Base-by-base conservation (phyloP, 2,113 vertebrate genomes). In the Hippocampus comes region DNA sequence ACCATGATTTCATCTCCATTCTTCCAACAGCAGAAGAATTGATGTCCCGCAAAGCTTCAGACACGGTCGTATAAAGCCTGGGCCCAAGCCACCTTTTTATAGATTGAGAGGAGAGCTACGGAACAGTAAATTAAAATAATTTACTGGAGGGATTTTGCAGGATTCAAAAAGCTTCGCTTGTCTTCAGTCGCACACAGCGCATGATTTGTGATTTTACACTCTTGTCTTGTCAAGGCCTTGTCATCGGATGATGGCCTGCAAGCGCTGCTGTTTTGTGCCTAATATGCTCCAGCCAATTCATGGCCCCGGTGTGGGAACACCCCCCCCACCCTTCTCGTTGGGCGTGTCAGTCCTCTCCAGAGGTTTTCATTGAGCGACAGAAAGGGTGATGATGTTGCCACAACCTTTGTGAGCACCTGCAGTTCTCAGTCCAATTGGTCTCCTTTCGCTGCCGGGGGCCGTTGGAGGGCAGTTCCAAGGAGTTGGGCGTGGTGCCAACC, bases 161-260 rank as follows among this genome's bases (percentile, higher is more conserved):
- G 21, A 2, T 56, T 56, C 4, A 56, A n/a, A 56, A n/a, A 56
- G n/a, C 21, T 9, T 11, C 9, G 23, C n/a, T n/a, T n/a, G 0
- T 10, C n/a, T n/a, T n/a, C 2, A 51, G 6, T 51, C 7, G 18
- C 2, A 23, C 3, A n/a, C 53, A 56, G 27, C 8, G 20, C 5
- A 27, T 11, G 4, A 18, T 34, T 61, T 18, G 27, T 34, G 27
- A 8, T 61, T 30, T 30, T 60, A 14, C 57, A 30, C 15, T 30
- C 88, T 38, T 87, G 87, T 90, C 85, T 87, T 76, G 91, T 87
- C 87, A 38, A 38, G 34, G 34, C 34, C 90, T 89, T 92, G 87
- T 93, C 86, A 88, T 34, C 67, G 76, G 73, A 86, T 75, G 82
- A 78, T 71, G 59, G 83, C 78, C 76, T 6, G 76, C 70, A 83